Evolutionary conservation across 2,113 vertebrate genomes (phyloP), one percentile per base, ranked within the genome.

Genomic region (Ciconia stormi): DNA sequence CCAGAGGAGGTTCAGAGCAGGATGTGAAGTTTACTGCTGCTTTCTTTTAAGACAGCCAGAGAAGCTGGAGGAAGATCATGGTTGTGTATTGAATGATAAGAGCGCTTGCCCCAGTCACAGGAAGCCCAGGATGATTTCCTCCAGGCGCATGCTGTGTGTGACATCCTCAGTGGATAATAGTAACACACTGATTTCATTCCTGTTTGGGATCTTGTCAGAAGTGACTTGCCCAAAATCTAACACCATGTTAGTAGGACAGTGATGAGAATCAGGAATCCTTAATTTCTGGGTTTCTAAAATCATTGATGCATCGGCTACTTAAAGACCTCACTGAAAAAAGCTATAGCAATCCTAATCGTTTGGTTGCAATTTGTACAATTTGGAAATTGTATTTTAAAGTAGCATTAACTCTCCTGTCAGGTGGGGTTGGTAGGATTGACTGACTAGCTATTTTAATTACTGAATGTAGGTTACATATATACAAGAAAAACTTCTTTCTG

Each of bases 401-500:
- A 58, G 46, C 40, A 42, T 73, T 90, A 72, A 58, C 13, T 83
- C 47, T 73, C n/a, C 18, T n/a, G 58, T 89, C 67, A 63, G n/a
- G 62, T 67, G 22, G 36, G 9, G 20, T 63, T 87, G 38, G 50
- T 81, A 63, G 58, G 47, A 78, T 46, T 66, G 83, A 81, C 38
- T 83, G 73, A 80, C 34, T 44, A 70, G 78, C 62, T 82, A 14
- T 70, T 95, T 85, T 94, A 96, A 96, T 96, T 95, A 87, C 49
- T 95, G 58, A 89, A 66, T 77, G 32, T 72, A 76, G 22, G 62
- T 92, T 95, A 72, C 44, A 42, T 72, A 59, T 70, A 40, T 61
- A n/a, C 58, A 92, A 91, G 78, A 70, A 89, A 82, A 92, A 62
- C 73, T 95, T 71, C 72, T 78, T n/a, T 95, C 67, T 97, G 94